Evolutionary conservation across 1,140 invertebrate genomes (phyloP), one percentile per base, ranked within the genome.

Genomic region (Stratiolaelaps scimitus): DNA sequence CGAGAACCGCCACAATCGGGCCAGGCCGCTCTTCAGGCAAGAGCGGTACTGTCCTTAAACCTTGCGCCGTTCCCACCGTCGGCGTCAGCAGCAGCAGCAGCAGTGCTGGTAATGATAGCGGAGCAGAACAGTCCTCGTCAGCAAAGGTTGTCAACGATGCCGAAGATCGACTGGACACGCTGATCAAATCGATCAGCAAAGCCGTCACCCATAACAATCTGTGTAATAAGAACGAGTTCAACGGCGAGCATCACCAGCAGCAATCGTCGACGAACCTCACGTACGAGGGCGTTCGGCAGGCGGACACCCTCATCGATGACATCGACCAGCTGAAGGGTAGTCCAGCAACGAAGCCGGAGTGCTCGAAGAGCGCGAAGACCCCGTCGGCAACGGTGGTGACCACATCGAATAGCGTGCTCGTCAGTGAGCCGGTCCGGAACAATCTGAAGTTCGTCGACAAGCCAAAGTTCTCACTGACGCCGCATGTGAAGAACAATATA

Each of bases 161-260:
- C 15, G 78, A 83, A 69, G 80, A 82, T 69, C 76, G 82, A 20
- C 73, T 84, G 23, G 83, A 83, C 71, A 79, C 78, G 47, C 75
- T 84, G 13, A 78, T 84, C 15, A 84, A 83, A 70, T 81, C 79
- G 68, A 72, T 83, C 44, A 78, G 79, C 1, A 83, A 83, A 72
- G 80, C 53, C 26, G 53, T 60, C 34, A 60, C 15, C 26, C 26
- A 26, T 15, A 26, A 60, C 53, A 60, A 60, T 34, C 34, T 60
- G 26, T 19, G 34, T 34, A 60, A 60, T 23, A 34, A 60, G 26
- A 29, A 29, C 23, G 53, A 29, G 26, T 34, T 34, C 26, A 34
- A 26, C 23, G 53, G 53, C 53, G 53, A 60, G 17, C 13, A 60
- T 34, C 17, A 60, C 15, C 17, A 28, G 4, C 34, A 40, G 10